These are phyloP conservation scores for Pseudotriccus pelzelni DNA, from an alignment of 2,797 vertebrate genomes.

Conservation along the genomic window DNA sequence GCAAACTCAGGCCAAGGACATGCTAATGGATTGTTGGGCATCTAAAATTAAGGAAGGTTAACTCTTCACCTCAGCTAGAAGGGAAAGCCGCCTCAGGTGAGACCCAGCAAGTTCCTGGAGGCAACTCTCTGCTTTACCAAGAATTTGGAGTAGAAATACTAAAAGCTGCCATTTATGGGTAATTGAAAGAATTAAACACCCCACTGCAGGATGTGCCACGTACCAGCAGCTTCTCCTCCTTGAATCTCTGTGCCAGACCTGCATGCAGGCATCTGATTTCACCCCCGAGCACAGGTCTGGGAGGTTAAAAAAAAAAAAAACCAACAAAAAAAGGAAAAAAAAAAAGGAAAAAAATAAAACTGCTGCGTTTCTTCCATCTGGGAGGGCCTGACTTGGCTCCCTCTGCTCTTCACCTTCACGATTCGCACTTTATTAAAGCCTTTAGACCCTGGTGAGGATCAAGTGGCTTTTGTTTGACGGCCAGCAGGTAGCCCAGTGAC, in stretches of 20 bases:
- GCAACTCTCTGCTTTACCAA: background rate
- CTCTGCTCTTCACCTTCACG: background rate
- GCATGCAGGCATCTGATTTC: background rate
- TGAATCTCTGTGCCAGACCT: background rate
- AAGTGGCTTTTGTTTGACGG: background rate
- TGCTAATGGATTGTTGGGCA: background rate
- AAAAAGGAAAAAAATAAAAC: too few species aligned
- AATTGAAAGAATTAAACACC: background rate
- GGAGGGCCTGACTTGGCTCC: background rate
- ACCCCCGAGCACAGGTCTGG: background rate
- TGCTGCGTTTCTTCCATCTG: background rate
- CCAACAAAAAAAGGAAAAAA: too few species aligned
- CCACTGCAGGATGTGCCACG: background rate
- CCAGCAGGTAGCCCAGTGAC: background rate
- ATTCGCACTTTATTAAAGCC: background rate
- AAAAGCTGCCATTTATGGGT: background rate
- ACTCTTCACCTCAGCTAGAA: background rate
- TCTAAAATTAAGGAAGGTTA: background rate
- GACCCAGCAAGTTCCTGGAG: background rate
- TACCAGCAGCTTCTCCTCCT: background rate
- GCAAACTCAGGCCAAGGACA: background rate
- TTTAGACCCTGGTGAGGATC: background rate
- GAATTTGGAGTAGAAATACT: background rate
- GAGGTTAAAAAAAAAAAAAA: too few species aligned
- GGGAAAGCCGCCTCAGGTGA: fast-evolving